Conservation (phyloP, 2,888 invertebrate genomes). For the Chloromyia formosa region DNA sequence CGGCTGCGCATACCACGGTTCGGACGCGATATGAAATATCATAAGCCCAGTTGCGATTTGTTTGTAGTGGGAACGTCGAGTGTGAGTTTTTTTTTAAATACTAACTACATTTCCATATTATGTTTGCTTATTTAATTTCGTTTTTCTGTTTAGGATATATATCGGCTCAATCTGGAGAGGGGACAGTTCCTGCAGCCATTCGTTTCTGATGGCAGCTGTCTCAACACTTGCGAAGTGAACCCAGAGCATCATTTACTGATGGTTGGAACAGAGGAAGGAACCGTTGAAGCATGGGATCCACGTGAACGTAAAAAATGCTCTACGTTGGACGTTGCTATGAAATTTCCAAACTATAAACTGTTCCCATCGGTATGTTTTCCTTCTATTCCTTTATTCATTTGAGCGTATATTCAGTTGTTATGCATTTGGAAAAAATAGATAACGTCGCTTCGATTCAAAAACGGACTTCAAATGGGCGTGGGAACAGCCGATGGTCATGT, state of each 20-base stretch:
- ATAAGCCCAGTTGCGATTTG: conserved; percentile 88
- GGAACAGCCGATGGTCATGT: conserved; percentile 96
- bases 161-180: conserved; percentile 92
- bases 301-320: conserved; percentile 80
- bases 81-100: conserved; percentile 67
- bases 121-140: not conserved
- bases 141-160: conserved; percentile 79
- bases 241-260: conserved; percentile 86
- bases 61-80: conserved; percentile 88
- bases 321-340: conserved; percentile 82
- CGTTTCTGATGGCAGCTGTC: conserved; percentile 75
- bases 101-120: not conserved
- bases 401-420: not conserved
- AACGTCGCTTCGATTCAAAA: conserved; percentile 81
- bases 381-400: too few relatives aligned
- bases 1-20: conserved; percentile 92
- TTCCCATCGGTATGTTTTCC: conserved; percentile 59
- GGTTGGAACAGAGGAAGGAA: conserved; percentile 89
- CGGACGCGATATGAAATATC: conserved; percentile 93
- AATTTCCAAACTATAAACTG: conserved; percentile 67
- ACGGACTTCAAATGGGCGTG: conserved; percentile 81
- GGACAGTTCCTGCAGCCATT: conserved; percentile 93
- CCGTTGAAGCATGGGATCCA: conserved; percentile 97
- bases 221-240: conserved; percentile 88
- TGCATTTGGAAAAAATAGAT: conserved; percentile 64